Percentiles rank a stretch among this genome's conserved stretches.
Evolutionary conservation across 2,797 vertebrate species (phyloP).

Genomic region (Crenuchus spilurus): DNA sequence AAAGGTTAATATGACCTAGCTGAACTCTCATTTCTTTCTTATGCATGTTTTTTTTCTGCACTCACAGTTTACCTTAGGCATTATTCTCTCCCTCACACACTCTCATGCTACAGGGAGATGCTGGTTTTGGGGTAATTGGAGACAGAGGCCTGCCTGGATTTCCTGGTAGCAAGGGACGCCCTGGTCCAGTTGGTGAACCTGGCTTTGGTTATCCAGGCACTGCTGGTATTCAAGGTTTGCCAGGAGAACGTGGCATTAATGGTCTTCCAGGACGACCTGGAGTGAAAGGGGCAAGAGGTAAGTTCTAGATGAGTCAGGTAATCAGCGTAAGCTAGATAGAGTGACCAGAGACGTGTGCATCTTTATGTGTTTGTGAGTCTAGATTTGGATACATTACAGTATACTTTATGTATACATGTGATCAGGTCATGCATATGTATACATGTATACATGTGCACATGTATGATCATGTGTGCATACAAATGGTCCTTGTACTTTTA

Average conservation of each 20-base stretch:
- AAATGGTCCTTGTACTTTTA: background rate
- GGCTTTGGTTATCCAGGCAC: conserved; percentile 66
- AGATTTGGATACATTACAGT: conserved; percentile 12
- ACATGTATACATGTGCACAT: conserved; percentile 1
- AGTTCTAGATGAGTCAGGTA: conserved; percentile 40
- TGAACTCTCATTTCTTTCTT: no score
- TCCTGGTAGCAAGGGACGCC: conserved; percentile 69
- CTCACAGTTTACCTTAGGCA: no score
- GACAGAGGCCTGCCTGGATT: conserved; percentile 77
- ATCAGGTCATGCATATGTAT: background rate
- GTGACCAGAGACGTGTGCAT: background rate
- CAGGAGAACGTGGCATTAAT: conserved; percentile 72
- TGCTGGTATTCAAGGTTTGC: conserved; percentile 67
- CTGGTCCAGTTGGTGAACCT: conserved; percentile 67
- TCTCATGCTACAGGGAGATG: conserved; percentile 68
- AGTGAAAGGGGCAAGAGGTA: conserved; percentile 72
- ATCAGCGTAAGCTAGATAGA: background rate
- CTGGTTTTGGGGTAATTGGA: conserved; percentile 65
- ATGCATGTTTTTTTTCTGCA: no score
- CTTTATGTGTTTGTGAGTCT: conserved; percentile 11
- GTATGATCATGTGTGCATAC: background rate
- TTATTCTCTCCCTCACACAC: background rate
- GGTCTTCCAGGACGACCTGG: conserved; percentile 75
- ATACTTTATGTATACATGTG: conserved; percentile 13
- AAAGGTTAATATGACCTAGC: no score